Conservation (phyloP, 2,797 vertebrate genomes). For the Chaetophractus vellerosus region DNA sequence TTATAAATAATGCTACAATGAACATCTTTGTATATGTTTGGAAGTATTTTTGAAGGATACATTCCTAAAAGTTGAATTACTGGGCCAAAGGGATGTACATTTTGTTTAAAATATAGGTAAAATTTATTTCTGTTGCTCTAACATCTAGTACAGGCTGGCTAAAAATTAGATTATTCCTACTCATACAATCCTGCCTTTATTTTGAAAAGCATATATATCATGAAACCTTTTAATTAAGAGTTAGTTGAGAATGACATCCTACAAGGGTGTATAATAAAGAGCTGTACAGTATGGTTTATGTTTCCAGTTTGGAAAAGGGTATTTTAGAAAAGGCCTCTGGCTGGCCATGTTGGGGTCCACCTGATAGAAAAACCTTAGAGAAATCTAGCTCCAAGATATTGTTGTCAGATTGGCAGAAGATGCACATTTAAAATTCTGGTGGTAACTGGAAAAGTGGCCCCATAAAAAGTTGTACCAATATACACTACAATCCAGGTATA, state of each 20-base stretch:
- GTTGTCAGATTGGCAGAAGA: slow-evolving; percentile 48
- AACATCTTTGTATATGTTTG: slow-evolving; percentile 59
- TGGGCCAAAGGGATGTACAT: slow-evolving; percentile 54
- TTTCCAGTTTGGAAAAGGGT: slow-evolving; percentile 35
- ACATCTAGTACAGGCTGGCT: slow-evolving; percentile 45
- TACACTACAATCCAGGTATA: slow-evolving; percentile 26
- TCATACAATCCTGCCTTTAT: slow-evolving; percentile 67
- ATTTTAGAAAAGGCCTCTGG: slow-evolving; percentile 66
- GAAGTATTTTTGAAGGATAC: slow-evolving; percentile 43
- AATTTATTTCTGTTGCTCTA: slow-evolving; percentile 72
- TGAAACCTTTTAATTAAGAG: slow-evolving; percentile 63
- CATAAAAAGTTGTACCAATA: slow-evolving; percentile 36
- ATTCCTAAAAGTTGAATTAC: slow-evolving; percentile 61
- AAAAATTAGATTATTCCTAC: slow-evolving; percentile 69
- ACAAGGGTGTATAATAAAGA: slow-evolving; percentile 21
- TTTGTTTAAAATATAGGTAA: slow-evolving; percentile 64
- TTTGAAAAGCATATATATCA: slow-evolving; percentile 62
- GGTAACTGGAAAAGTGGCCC: slow-evolving; percentile 7
- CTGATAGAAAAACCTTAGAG: slow-evolving; percentile 40
- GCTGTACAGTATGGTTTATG: slow-evolving; percentile 7
- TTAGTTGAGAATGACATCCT: slow-evolving; percentile 41
- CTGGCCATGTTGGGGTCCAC: not conserved
- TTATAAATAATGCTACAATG: slow-evolving; percentile 56
- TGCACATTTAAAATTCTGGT: slow-evolving; percentile 43
- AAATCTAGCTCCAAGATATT: slow-evolving; percentile 62